Conservation (phyloP, 2,888 invertebrate genomes). For the Sphaerophoria rueppellii region DNA sequence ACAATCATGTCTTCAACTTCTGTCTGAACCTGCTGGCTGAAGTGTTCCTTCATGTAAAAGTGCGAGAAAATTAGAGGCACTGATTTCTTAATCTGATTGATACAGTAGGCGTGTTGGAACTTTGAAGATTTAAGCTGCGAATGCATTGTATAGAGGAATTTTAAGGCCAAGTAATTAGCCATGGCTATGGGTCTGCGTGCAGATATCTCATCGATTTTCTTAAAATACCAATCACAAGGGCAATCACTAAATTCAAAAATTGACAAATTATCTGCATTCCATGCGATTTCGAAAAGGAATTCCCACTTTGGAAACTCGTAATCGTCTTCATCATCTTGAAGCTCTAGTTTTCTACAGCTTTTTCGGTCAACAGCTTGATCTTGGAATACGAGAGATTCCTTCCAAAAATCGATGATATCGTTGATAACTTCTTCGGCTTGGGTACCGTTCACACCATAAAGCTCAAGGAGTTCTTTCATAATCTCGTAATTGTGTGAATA, state of each 20-base stretch:
- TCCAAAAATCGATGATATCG: conserved; percentile 78
- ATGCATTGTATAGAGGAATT: conserved; percentile 78
- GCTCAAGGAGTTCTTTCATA: conserved; percentile 77
- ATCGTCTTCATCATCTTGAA: not conserved
- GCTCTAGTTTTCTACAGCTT: conserved; percentile 30
- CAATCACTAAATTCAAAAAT: conserved; percentile 24
- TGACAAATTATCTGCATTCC: conserved; percentile 75
- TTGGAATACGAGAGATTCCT: conserved; percentile 73
- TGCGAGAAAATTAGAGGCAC: conserved; percentile 29
- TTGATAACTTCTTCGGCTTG: conserved; percentile 74
- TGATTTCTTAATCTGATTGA: conserved; percentile 35
- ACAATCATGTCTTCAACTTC: conserved; percentile 75
- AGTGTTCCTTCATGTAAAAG: conserved; percentile 75
- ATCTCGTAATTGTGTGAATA: conserved; percentile 77
- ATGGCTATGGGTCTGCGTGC: conserved; percentile 75
- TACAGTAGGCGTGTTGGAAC: conserved; percentile 73
- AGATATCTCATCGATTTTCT: conserved; percentile 76
- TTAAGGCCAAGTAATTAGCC: conserved; percentile 80
- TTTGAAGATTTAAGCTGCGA: conserved; percentile 75
- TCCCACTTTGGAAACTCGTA: conserved; percentile 75
- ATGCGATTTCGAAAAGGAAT: conserved; percentile 77
- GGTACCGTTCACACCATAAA: conserved; percentile 75
- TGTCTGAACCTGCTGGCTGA: conserved; percentile 73
- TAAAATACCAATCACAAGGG: conserved; percentile 77
- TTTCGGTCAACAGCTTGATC: conserved; percentile 75